Conservation (phyloP, 2,797 vertebrate species). For the Phoeniculus purpureus region DNA sequence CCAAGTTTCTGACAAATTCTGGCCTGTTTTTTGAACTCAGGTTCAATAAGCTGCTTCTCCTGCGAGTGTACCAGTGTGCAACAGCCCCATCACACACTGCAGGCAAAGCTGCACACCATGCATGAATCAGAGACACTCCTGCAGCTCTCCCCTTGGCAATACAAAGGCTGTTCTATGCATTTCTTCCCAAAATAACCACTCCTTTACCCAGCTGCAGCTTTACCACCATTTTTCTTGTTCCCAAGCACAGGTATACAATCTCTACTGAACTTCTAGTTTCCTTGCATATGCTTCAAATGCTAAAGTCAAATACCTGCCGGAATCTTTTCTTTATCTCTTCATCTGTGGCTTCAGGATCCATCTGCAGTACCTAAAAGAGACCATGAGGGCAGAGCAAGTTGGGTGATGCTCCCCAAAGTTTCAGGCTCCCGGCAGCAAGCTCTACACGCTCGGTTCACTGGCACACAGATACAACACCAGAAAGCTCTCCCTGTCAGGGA, state of each 20-base stretch:
- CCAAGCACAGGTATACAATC: background rate
- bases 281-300: background rate
- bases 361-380: constrained; percentile 89
- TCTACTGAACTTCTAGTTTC: background rate
- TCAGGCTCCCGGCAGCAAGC: background rate
- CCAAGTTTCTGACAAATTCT: background rate
- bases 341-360: constrained; percentile 96
- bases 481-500: background rate
- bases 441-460: background rate
- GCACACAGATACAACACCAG: background rate
- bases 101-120: background rate
- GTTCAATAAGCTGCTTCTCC: background rate
- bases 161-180: background rate
- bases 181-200: background rate
- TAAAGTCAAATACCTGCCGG: constrained; percentile 84
- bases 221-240: background rate
- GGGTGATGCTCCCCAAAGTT: background rate
- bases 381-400: background rate
- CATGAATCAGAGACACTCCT: background rate
- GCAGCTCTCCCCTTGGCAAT: background rate
- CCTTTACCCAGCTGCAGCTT: background rate
- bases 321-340: constrained; percentile 98
- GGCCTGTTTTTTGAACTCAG: background rate
- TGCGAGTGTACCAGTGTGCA: rapidly evolving
- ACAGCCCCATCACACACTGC: background rate